A percentile compares a stretch with the other conserved stretches of the same genome.
Conservation (phyloP, 2,797 vertebrate species). For the Myoxocephalus aenaeus region DNA sequence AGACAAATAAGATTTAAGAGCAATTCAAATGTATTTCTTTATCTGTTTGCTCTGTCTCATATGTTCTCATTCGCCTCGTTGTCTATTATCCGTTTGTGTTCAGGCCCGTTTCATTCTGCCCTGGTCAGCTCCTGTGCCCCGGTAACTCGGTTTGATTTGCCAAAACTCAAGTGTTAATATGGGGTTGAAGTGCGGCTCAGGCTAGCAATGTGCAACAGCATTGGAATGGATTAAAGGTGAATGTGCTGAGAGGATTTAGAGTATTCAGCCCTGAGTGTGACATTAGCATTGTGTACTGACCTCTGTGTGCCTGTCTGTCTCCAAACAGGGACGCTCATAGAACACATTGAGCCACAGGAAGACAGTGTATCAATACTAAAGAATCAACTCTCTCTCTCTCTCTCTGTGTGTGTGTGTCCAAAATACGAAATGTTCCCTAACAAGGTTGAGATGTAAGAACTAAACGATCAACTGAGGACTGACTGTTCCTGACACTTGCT, state of each 20-base stretch:
- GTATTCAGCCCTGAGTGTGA: conserved; percentile 49
- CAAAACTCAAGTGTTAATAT: conserved; percentile 44
- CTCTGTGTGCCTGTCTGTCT: conserved; percentile 51
- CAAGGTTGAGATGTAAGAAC: conserved; percentile 14
- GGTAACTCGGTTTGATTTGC: conserved; percentile 37
- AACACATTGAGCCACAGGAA: conserved; percentile 53
- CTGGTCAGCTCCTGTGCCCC: conserved; percentile 27
- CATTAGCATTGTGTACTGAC: conserved; percentile 66
- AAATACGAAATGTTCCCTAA: conserved; percentile 45
- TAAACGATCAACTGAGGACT: conserved; percentile 24
- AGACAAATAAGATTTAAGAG: neutral
- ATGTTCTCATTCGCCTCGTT: conserved; percentile 44
- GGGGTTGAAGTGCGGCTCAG: conserved; percentile 34
- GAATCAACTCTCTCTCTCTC: too few species aligned
- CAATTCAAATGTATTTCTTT: neutral
- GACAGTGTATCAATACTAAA: conserved; percentile 32
- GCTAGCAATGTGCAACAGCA: conserved; percentile 19
- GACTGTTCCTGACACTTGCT: conserved; percentile 30
- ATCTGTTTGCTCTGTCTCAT: conserved; percentile 11
- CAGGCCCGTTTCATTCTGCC: conserved; percentile 4
- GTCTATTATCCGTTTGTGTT: conserved; percentile 42
- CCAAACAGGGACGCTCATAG: conserved; percentile 48
- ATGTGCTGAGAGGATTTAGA: conserved; percentile 36
- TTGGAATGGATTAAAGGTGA: conserved; percentile 52
- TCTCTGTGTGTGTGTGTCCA: conserved; percentile 19